These are phyloP conservation scores for Oxyura jamaicensis DNA, from an alignment of 2,113 vertebrate species.

Conservation along the genomic window DNA sequence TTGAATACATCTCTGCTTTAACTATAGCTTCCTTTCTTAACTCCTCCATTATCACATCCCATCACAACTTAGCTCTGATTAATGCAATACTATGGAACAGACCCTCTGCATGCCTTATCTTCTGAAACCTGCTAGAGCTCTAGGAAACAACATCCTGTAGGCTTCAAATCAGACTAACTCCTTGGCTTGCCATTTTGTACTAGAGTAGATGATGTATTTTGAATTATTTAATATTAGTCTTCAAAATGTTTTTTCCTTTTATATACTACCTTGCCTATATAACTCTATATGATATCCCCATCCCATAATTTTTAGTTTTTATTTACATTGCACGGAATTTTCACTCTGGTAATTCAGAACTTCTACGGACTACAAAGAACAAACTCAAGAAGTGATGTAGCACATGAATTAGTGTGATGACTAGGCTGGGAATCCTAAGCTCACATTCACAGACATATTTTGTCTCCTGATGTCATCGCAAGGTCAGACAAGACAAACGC, in stretches of 20 bases:
- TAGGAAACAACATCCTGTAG: neutral
- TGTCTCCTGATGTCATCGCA: neutral
- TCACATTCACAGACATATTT: neutral
- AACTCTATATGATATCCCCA: neutral
- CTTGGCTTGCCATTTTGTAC: neutral
- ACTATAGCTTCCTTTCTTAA: neutral
- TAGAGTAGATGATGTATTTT: neutral
- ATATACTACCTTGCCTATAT: neutral
- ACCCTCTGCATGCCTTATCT: neutral
- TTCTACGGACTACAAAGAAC: neutral
- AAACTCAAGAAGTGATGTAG: neutral
- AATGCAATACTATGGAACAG: neutral
- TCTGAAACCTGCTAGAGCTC: neutral
- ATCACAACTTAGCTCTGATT: neutral
- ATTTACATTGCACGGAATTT: neutral
- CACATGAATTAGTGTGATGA: neutral
- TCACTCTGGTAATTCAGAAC: neutral
- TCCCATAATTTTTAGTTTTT: neutral
- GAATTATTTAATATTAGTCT: neutral
- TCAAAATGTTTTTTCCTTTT: neutral
- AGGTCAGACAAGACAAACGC: neutral
- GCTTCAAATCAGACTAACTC: neutral
- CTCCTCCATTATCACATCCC: neutral
- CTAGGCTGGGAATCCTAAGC: neutral
- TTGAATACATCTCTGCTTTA: neutral